These are phyloP conservation scores for Notolepis coatsorum DNA, from an alignment of 2,797 vertebrate species.

Conservation along the genomic window DNA sequence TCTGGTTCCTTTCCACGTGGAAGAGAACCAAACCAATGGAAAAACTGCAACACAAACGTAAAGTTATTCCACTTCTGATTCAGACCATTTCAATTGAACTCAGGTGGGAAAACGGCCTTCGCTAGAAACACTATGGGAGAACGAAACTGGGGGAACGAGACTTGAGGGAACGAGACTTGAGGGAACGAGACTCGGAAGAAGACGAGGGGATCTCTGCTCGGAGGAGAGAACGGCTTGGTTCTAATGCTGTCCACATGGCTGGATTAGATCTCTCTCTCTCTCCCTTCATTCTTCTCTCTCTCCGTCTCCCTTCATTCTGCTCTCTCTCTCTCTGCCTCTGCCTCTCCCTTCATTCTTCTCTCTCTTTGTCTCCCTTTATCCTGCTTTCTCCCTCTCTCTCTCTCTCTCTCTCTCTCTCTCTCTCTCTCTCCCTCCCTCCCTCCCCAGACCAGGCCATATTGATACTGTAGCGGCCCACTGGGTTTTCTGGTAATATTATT, in stretches of 20 bases:
- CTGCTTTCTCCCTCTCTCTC: neutral
- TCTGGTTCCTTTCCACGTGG: no score
- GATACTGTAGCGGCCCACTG: neutral
- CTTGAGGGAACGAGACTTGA: no score
- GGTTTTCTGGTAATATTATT: neutral
- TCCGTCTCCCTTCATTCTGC: neutral
- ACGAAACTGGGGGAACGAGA: no score
- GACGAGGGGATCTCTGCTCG: slow-evolving; percentile 1
- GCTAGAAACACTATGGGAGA: no score
- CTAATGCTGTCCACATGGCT: neutral
- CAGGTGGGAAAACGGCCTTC: no score
- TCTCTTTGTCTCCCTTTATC: no score
- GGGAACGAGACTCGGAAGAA: no score
- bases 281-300: neutral
- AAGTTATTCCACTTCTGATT: no score
- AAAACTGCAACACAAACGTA: no score
- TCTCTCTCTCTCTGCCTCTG: neutral
- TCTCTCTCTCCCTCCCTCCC: neutral
- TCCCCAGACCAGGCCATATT: neutral
- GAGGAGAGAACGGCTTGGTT: neutral
- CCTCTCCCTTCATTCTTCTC: neutral
- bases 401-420: neutral
- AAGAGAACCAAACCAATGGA: no score
- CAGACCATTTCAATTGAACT: no score
- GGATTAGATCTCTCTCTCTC: neutral